Evolutionary conservation across 2,113 vertebrate genomes (phyloP), one percentile per base, ranked within the genome.

Genomic region (Platichthys stellatus): DNA sequence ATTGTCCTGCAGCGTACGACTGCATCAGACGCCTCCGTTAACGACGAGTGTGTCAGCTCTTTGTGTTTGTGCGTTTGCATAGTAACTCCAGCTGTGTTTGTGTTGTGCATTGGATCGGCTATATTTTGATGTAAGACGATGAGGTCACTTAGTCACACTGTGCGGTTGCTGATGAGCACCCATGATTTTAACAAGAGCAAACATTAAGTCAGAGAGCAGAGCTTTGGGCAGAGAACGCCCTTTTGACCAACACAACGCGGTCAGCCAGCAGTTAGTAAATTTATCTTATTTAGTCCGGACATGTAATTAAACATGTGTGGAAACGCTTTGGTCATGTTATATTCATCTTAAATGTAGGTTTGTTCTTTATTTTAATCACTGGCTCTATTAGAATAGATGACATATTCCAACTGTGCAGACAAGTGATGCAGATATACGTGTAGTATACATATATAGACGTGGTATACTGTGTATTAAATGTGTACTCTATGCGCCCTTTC

Each of bases 111-210:
- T 20, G 74, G 59, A 31, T 73, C 64, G 61, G 64, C 63, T 87
- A 59, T 89, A 66, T 86, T 91, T 87, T 84, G 68, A 83, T 81
- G 73, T 69, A 63, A 71, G 77, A 59, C 83, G 21, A 87, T 92
- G 87, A 91, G 84, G 83, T 91, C 84, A 90, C 64, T 78, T 69
- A 58, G 81, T 80, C 84, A 81, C 78, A 69, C 56, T 84, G 64
- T 89, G 84, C 74, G 89, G 89, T 88, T 75, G 73, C 82, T 88
- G 82, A 85, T 90, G 87, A 86, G 84, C 69, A 68, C 72, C 65
- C 72, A 70, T 84, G 76, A 76, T 82, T 79, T 70, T 83, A 81
- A 86, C 77, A 79, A 53, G 59, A 72, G 74, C 35, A 3, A 79
- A 74, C 74, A 78, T 71, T 85, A 86, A 91, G 85, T 89, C 86